Evolutionary conservation across 2,888 invertebrate species (phyloP).

Genomic region (Drosophila tanythrix): DNA sequence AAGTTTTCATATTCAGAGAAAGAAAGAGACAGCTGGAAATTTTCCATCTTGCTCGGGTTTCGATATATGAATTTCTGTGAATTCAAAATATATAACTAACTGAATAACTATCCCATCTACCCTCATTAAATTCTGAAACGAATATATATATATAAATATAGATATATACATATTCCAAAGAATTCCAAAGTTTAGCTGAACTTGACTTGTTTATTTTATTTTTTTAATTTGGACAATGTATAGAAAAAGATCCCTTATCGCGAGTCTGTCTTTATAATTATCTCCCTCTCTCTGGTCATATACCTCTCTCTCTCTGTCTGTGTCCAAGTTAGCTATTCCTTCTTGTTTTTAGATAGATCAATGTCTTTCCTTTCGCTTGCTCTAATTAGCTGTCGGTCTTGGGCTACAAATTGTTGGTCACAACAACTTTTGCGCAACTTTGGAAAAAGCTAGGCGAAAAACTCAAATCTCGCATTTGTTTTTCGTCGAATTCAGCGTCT

Average conservation of each 20-base stretch:
- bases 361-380: not conserved
- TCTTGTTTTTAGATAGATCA: not conserved
- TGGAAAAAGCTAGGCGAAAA: not conserved
- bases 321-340: not conserved
- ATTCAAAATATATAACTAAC: too few relatives aligned
- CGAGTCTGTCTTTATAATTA: not conserved
- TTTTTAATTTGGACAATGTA: not conserved
- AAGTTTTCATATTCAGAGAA: not conserved
- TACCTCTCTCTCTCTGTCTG: not conserved
- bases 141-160: too few relatives aligned
- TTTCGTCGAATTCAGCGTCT: conserved; percentile 14
- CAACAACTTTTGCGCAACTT: not conserved
- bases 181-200: not conserved
- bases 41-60: not conserved
- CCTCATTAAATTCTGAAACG: too few relatives aligned
- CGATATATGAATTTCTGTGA: not conserved
- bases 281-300: not conserved
- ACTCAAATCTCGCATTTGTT: conserved; percentile 9
- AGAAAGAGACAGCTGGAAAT: not conserved
- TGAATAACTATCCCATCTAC: too few relatives aligned
- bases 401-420: not conserved
- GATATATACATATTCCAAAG: not conserved
- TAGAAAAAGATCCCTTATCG: not conserved
- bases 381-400: not conserved
- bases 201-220: not conserved